These are phyloP conservation scores for Coilia nasus DNA, from an alignment of 2,797 vertebrate species.

Conservation along the genomic window DNA sequence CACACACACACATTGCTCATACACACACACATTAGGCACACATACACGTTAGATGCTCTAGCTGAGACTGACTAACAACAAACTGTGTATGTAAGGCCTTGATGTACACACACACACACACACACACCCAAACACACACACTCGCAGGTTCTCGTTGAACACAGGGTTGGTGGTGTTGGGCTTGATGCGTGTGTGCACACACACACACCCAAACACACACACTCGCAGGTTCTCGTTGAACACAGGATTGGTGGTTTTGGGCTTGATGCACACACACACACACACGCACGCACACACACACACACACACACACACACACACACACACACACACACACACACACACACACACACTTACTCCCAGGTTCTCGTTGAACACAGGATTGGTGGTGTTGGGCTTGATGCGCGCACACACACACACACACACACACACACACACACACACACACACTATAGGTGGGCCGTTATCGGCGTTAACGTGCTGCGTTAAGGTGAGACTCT, in stretches of 20 bases:
- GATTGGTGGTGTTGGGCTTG: conserved; percentile 88
- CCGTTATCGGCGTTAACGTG: no score
- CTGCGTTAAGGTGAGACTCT: no score
- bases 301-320: neutral
- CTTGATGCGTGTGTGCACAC: conserved; percentile 83
- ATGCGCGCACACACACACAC: conserved; percentile 61
- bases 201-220: neutral
- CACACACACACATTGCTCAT: neutral
- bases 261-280: conserved; percentile 79
- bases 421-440: neutral
- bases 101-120: conserved; percentile 8
- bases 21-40: neutral
- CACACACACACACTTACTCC: neutral
- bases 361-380: conserved; percentile 85
- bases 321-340: neutral
- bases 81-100: no score
- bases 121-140: neutral
- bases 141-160: conserved; percentile 80
- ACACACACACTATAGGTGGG: conserved; percentile 17
- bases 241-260: conserved; percentile 87
- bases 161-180: conserved; percentile 88
- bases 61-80: conserved; percentile 85
- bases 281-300: neutral
- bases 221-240: conserved; percentile 80
- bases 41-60: conserved; percentile 75